Evolutionary conservation across 2,797 vertebrate species (phyloP), one percentile per base, ranked within the genome.

Genomic region (Tragelaphus eurycerus): DNA sequence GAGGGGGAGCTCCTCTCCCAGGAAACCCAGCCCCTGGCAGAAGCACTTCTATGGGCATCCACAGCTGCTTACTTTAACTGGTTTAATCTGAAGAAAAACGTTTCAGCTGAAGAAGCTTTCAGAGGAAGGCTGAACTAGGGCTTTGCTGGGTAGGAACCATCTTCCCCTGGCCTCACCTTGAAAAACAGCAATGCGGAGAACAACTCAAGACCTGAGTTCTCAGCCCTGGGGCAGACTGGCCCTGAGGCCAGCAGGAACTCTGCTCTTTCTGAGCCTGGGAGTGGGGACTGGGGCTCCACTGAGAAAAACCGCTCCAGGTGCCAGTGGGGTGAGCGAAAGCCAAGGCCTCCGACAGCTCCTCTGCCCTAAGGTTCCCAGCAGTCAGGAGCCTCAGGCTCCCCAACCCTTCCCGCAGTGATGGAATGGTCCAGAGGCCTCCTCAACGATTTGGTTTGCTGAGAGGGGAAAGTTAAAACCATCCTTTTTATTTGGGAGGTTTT

Each of bases 401-500:
- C 27, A 82, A 4, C 46, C 31, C 52, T 52, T n/a, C 48, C 34
- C 2, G 1, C 50, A 7, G 84, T 55, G 8, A 2, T 8, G 6
- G 71, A 1, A 15, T 0, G 52, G 43, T 34, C 50, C 34, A 27
- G 74, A 43, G 50, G 25, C 52, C 74, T 19, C 43, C 27, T 57
- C 43, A 54, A 59, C 55, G 7, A 38, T 15, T 6, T 6, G 25
- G 55, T 74, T 48, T 31, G 54, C 90, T 17, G 57, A 7, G 96
- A 76, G 38, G 78, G 71, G 86, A 89, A 96, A 48, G 84, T 31
- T 54, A 57, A 88, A 94, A 62, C 60, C 90, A 52, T 23, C 13
- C 76, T 89, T 89, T 93, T 92, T 86, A 71, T 82, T 25, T 34
- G 67, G 92, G 48, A 93, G 90, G 46, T 93, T 96, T 92, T 84